Conservation (phyloP, 2,797 vertebrate genomes). For the Xyrichtys novacula region DNA sequence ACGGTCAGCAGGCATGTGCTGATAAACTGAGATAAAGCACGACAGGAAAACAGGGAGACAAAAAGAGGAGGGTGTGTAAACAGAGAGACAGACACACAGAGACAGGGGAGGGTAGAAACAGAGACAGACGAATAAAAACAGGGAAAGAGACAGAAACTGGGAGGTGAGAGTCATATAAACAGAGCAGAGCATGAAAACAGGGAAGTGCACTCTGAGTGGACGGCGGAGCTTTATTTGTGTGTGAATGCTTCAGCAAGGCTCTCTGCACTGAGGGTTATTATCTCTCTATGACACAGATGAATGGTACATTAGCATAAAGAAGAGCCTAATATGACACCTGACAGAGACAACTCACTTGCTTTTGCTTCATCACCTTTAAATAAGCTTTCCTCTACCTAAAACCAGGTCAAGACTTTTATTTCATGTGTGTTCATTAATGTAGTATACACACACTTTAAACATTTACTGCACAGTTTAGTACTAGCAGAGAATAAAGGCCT, state of each 20-base stretch:
- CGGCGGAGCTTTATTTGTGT: constrained; percentile 41
- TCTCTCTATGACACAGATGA: constrained; percentile 71
- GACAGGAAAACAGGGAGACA: constrained; percentile 13
- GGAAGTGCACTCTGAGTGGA: constrained; percentile 45
- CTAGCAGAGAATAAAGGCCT: constrained; percentile 47
- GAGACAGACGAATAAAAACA: constrained; percentile 10
- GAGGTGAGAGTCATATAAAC: constrained; percentile 1
- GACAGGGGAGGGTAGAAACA: neutral
- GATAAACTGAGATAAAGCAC: neutral
- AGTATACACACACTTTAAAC: constrained; percentile 41
- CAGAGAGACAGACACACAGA: neutral
- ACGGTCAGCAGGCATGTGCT: neutral
- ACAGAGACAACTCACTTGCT: constrained; percentile 52
- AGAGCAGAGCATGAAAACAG: constrained; percentile 7
- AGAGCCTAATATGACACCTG: constrained; percentile 63
- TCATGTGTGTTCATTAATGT: constrained; percentile 9
- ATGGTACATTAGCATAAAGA: constrained; percentile 74
- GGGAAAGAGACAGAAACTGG: constrained; percentile 4
- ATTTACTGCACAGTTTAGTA: constrained; percentile 41
- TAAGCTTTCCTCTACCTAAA: constrained; percentile 23
- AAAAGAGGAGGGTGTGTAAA: neutral
- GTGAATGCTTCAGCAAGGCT: constrained; percentile 55
- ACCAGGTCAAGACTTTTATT: neutral
- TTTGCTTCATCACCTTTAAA: constrained; percentile 49
- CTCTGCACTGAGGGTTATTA: constrained; percentile 70